A percentile compares a stretch with the other conserved stretches of the same genome.
Evolutionary conservation across 1,140 invertebrate species (phyloP).

Genomic region (Lucilia sericata): DNA sequence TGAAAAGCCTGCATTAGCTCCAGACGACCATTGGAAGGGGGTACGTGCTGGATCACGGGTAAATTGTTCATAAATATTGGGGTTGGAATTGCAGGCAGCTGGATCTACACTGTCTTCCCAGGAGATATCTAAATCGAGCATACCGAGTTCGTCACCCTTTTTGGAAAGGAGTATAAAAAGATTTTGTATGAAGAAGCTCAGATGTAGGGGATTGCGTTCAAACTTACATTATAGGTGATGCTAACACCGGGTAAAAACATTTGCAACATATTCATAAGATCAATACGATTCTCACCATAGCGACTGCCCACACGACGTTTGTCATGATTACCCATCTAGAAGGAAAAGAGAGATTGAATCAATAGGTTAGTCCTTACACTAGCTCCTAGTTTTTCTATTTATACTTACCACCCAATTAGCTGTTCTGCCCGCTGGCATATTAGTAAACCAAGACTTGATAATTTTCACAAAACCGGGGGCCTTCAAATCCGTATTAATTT

Average conservation of each 20-base stretch:
- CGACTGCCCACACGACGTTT: constrained; percentile 72
- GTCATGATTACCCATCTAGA: constrained; percentile 77
- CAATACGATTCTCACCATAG: constrained; percentile 72
- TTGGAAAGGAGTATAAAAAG: background rate
- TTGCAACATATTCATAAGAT: constrained; percentile 77
- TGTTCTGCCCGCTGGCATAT: constrained; percentile 66
- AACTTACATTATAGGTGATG: constrained; percentile 73
- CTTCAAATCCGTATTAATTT: constrained; percentile 68
- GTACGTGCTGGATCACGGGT: constrained; percentile 78
- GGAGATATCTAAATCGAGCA: constrained; percentile 75
- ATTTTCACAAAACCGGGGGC: constrained; percentile 64
- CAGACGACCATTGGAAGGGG: constrained; percentile 81
- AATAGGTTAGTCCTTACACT: too few species aligned
- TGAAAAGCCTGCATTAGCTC: constrained; percentile 71
- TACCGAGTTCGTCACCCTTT: constrained; percentile 72
- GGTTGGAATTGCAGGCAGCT: constrained; percentile 71
- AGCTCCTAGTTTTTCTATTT: background rate
- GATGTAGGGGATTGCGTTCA: too few species aligned
- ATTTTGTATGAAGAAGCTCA: background rate
- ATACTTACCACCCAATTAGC: constrained; percentile 72
- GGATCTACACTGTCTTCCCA: constrained; percentile 70
- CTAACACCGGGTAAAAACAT: constrained; percentile 79
- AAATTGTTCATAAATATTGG: constrained; percentile 65
- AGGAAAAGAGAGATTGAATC: background rate
- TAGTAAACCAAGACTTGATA: constrained; percentile 68